Conservation (phyloP, 2,888 invertebrate species). For the Sipha maydis region DNA sequence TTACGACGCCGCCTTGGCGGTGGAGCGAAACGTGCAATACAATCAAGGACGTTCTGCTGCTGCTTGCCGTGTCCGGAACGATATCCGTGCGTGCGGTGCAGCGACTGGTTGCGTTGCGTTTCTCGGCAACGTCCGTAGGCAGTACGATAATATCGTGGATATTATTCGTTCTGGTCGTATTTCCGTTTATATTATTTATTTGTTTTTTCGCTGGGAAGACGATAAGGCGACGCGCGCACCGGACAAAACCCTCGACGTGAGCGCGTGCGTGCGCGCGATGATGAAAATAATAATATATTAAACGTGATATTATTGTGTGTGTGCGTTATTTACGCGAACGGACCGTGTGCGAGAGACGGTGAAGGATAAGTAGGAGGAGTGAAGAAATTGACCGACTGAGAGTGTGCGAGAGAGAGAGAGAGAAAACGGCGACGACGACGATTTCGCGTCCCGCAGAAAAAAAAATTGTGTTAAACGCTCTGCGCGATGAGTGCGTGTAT, state of each 20-base stretch:
- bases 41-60: neutral
- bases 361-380: neutral
- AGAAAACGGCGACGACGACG: neutral
- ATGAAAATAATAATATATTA: neutral
- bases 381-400: neutral
- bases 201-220: neutral
- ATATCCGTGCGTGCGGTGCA: neutral
- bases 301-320: conserved; percentile 7
- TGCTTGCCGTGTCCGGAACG: neutral
- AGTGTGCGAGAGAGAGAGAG: neutral
- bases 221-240: conserved; percentile 32
- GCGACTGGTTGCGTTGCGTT: neutral
- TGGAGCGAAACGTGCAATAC: neutral
- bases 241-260: neutral
- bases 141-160: neutral
- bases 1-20: neutral
- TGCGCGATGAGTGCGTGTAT: neutral
- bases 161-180: neutral
- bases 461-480: neutral
- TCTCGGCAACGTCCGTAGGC: too few species aligned
- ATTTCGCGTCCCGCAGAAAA: neutral
- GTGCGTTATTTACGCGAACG: neutral
- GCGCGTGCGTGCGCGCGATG: conserved; percentile 24
- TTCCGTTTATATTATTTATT: conserved; percentile 21
- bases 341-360: neutral